A percentile compares a stretch with the other conserved stretches of the same genome.
These are phyloP conservation scores for Phalacrocorax brasilianus DNA, from an alignment of 2,113 vertebrate species.

Conservation along the genomic window DNA sequence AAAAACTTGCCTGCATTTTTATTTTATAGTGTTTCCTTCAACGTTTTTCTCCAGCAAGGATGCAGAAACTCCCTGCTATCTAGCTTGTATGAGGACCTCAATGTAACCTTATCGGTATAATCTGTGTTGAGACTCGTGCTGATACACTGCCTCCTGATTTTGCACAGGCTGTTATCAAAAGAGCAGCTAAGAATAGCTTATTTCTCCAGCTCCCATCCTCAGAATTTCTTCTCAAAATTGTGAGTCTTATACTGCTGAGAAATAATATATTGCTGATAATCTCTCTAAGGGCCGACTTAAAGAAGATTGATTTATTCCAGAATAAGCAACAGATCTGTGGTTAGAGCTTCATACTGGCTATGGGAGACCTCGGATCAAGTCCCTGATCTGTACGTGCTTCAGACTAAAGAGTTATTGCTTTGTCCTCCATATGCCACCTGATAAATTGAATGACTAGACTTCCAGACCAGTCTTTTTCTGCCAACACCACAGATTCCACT, in stretches of 20 bases:
- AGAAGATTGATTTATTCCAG: background rate
- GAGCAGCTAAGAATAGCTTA: background rate
- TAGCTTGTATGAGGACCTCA: background rate
- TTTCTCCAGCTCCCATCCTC: background rate
- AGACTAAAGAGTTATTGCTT: background rate
- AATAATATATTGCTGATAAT: background rate
- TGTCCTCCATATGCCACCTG: background rate
- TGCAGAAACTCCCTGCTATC: background rate
- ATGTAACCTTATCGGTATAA: background rate
- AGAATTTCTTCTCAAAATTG: background rate
- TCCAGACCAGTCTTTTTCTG: background rate
- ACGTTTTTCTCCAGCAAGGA: background rate
- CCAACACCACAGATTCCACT: background rate
- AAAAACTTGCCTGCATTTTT: background rate
- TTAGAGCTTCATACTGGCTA: background rate
- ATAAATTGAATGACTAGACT: background rate
- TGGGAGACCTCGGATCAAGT: background rate
- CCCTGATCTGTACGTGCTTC: background rate
- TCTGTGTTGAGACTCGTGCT: background rate
- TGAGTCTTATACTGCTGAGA: background rate
- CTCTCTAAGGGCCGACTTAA: background rate
- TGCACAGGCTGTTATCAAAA: background rate
- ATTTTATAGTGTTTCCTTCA: background rate
- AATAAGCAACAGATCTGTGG: background rate
- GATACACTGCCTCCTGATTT: background rate